Conservation (phyloP, 2,888 invertebrate species). For the Archips crataeganus region DNA sequence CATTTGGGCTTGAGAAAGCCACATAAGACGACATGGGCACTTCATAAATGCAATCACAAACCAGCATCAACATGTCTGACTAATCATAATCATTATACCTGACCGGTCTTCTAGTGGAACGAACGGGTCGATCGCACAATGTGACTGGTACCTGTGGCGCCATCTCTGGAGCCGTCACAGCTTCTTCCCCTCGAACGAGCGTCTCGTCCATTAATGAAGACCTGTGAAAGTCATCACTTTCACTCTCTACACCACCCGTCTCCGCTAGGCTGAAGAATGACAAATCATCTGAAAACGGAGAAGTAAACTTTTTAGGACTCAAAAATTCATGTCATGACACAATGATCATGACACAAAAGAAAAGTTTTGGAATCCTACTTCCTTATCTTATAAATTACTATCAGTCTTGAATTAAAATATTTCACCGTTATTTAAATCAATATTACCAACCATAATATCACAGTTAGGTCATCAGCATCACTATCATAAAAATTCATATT, state of each 20-base stretch:
- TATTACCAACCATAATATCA: neutral
- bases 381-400: neutral
- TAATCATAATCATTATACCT: no score
- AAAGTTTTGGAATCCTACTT: neutral
- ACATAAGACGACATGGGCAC: no score
- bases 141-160: no score
- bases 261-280: neutral
- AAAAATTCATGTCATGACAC: no score
- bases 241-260: neutral
- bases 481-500: neutral
- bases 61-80: no score
- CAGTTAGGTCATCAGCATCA: neutral
- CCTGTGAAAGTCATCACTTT: neutral
- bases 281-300: neutral
- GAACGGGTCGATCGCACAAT: no score
- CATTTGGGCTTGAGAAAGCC: no score
- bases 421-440: neutral
- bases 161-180: no score
- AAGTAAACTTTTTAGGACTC: neutral
- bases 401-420: neutral
- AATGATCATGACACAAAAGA: neutral
- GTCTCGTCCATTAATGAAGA: no score
- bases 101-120: no score
- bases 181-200: no score
- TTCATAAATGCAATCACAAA: no score